Percentiles rank a stretch among this genome's conserved stretches.
Conservation (phyloP, 53 echinoderm and acorn worm genomes). For the Arbacia lixula region DNA sequence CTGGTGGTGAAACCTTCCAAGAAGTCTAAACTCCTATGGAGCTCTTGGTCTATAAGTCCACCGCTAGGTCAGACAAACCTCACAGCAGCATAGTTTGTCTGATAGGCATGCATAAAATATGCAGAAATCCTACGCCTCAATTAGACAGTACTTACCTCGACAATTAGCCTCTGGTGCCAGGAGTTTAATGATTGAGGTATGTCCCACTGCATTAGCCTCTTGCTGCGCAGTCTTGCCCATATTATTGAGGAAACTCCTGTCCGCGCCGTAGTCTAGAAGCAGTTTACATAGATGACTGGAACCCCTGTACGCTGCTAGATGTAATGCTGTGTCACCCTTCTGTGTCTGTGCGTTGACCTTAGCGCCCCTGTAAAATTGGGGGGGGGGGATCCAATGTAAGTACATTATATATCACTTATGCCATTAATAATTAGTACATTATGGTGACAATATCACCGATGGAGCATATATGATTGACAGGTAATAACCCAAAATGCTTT, state of each 20-base stretch:
- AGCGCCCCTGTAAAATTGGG: conserved; percentile 66
- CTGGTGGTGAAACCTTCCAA: too few species aligned
- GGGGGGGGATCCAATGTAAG: too few species aligned
- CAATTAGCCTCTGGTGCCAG: conserved; percentile 52
- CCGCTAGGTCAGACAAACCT: too few species aligned
- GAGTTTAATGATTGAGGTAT: conserved; percentile 57
- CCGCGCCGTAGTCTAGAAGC: conserved; percentile 58
- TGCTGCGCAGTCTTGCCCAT: conserved; percentile 78
- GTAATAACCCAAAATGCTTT: background rate
- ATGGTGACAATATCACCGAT: too few species aligned
- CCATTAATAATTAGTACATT: too few species aligned
- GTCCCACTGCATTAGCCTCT: conserved; percentile 66
- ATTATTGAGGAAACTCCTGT: conserved; percentile 66
- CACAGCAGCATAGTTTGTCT: too few species aligned
- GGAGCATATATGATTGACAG: background rate
- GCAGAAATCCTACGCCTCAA: too few species aligned
- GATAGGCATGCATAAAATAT: too few species aligned
- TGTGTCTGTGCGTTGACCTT: conserved; percentile 73
- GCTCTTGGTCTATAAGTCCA: too few species aligned
- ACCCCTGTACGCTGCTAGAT: conserved; percentile 78
- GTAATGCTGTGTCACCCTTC: conserved; percentile 80
- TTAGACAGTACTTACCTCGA: conserved; percentile 20
- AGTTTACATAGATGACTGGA: conserved; percentile 64
- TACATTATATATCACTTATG: too few species aligned
- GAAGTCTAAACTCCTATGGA: too few species aligned